Conservation (phyloP, 2,888 invertebrate species). For the Chloroclystis v-ata region DNA sequence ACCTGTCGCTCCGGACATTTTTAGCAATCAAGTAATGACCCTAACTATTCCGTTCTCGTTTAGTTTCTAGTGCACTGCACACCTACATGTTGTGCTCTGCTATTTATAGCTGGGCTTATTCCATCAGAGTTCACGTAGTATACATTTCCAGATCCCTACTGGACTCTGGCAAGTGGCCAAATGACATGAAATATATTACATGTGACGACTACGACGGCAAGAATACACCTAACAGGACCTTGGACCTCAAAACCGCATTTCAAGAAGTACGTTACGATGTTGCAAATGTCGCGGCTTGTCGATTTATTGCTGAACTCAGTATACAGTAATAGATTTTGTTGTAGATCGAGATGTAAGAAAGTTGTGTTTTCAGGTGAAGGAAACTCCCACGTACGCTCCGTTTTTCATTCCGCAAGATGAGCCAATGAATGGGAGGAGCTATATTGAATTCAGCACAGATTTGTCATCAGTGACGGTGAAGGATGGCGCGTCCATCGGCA, state of each 20-base stretch:
- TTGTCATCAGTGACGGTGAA: slow-evolving; percentile 84
- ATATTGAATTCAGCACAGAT: slow-evolving; percentile 86
- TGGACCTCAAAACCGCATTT: slow-evolving; percentile 84
- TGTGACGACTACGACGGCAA: slow-evolving; percentile 89
- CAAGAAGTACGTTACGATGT: slow-evolving; percentile 75
- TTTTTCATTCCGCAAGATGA: slow-evolving; percentile 80
- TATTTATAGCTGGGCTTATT: slow-evolving; percentile 66
- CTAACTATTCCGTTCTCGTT: slow-evolving; percentile 48
- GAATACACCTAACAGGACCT: slow-evolving; percentile 84
- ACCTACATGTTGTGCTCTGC: slow-evolving; percentile 43
- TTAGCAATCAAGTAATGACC: slow-evolving; percentile 83
- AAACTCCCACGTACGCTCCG: slow-evolving; percentile 84
- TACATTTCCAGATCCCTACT: slow-evolving; percentile 81
- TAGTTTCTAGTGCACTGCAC: slow-evolving; percentile 47
- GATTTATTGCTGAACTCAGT: not conserved
- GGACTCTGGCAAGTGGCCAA: slow-evolving; percentile 85
- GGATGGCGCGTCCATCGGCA: slow-evolving; percentile 85
- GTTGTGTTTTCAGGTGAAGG: slow-evolving; percentile 67
- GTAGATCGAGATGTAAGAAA: slow-evolving; percentile 14
- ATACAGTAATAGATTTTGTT: not conserved
- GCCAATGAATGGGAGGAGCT: slow-evolving; percentile 83
- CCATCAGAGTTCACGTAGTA: slow-evolving; percentile 58
- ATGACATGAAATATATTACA: slow-evolving; percentile 83
- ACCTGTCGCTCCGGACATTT: slow-evolving; percentile 85
- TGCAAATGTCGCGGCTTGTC: not conserved